Percentiles rank a stretch among this genome's conserved stretches.
These are phyloP conservation scores for Leptopilina drosophilae DNA, from an alignment of 2,888 invertebrate genomes.

Conservation along the genomic window DNA sequence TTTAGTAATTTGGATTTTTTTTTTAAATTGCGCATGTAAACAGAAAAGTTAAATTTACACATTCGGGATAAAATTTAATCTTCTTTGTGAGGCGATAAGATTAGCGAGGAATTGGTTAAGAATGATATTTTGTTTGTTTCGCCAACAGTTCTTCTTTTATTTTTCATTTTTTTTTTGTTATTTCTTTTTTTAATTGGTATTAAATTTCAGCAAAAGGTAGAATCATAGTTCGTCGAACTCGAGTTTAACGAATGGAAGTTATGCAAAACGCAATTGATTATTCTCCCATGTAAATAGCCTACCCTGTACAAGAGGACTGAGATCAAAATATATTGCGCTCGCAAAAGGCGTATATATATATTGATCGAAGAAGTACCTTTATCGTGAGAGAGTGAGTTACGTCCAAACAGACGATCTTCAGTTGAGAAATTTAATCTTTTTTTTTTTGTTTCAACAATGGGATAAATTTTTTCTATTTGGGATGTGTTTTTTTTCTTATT, in stretches of 20 bases:
- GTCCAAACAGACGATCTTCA: background rate
- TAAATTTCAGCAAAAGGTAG: conserved; percentile 23
- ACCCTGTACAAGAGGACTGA: conserved; percentile 24
- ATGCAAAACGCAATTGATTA: conserved; percentile 39
- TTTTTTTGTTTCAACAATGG: too few species aligned
- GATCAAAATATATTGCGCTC: conserved; percentile 34
- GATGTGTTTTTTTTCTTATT: too few species aligned
- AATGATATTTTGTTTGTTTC: background rate
- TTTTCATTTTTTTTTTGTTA: background rate
- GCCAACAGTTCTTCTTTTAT: too few species aligned
- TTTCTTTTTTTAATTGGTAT: conserved; percentile 1
- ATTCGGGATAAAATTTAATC: background rate
- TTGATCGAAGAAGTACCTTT: conserved; percentile 14
- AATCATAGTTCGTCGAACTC: conserved; percentile 34
- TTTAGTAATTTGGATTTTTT: too few species aligned
- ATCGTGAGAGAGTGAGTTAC: background rate
- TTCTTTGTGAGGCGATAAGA: background rate
- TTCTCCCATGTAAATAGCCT: conserved; percentile 37
- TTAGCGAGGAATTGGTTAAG: background rate
- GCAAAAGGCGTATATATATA: conserved; percentile 18
- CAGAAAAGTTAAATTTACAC: too few species aligned
- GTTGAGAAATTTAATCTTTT: background rate
- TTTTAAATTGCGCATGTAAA: too few species aligned
- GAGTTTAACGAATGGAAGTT: conserved; percentile 24
- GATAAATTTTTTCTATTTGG: too few species aligned